Evolutionary conservation across 2,113 vertebrate species (phyloP).

Genomic region (Rousettus leschenaultii): DNA sequence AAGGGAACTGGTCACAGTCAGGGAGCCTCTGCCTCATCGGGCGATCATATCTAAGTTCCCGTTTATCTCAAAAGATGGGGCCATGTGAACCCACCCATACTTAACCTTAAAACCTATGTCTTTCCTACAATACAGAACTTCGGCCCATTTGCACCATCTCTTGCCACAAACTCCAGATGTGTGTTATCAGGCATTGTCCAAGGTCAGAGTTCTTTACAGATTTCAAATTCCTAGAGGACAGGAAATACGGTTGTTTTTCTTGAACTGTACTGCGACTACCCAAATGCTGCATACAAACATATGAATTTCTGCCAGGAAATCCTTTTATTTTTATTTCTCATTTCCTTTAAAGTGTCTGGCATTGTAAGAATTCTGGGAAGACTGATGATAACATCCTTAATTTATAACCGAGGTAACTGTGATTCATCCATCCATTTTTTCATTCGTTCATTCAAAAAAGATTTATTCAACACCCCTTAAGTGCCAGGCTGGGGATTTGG

Average conservation of each 20-base stretch:
- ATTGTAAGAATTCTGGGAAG: conserved; percentile 54
- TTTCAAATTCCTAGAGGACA: conserved; percentile 58
- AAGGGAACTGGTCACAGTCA: not conserved
- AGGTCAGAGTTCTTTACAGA: conserved; percentile 33
- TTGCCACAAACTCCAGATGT: conserved; percentile 44
- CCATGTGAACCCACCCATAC: not conserved
- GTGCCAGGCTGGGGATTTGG: not conserved
- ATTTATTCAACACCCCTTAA: not conserved
- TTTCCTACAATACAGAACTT: not conserved
- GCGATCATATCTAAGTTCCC: not conserved
- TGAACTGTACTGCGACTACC: not conserved
- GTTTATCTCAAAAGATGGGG: not conserved
- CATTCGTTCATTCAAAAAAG: not conserved
- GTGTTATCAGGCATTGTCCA: conserved; percentile 24
- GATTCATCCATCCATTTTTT: not conserved
- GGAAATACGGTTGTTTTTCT: conserved; percentile 59
- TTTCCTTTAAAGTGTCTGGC: conserved; percentile 43
- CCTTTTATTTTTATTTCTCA: not conserved
- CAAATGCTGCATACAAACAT: conserved; percentile 24
- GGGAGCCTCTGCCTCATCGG: not conserved
- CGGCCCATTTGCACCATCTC: not conserved
- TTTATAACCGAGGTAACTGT: not conserved
- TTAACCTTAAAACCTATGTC: not conserved
- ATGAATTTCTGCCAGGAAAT: conserved; percentile 50
- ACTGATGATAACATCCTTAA: not conserved